A percentile compares a stretch with the other conserved stretches of the same genome.
Evolutionary conservation across 2,888 invertebrate genomes (phyloP).

Genomic region (Priocnemis perturbator): DNA sequence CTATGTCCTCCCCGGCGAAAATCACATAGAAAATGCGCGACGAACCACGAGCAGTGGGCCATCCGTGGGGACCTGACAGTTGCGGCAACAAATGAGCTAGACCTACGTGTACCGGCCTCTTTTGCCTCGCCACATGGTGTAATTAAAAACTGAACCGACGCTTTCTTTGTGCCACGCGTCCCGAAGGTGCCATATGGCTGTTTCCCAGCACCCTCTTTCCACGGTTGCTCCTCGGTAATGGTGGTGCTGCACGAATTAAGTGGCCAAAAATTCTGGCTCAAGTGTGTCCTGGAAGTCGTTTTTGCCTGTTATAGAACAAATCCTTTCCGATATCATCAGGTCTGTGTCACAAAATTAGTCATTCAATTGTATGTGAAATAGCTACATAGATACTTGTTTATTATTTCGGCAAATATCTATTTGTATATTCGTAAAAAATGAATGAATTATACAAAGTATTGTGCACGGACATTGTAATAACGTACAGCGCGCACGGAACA

Average conservation of each 20-base stretch:
- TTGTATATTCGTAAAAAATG: no score
- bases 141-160: conserved; percentile 68
- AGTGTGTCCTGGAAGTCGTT: conserved; percentile 17
- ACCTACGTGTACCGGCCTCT: conserved; percentile 37
- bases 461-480: no score
- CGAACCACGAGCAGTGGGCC: conserved; percentile 17
- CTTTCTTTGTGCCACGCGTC: conserved; percentile 67
- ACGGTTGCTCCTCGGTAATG: conserved; percentile 21
- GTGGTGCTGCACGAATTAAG: conserved; percentile 36
- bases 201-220: conserved; percentile 48
- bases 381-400: no score
- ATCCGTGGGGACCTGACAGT: conserved; percentile 60
- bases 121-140: conserved; percentile 68
- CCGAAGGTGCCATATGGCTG: conserved; percentile 64
- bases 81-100: conserved; percentile 63
- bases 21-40: conserved; percentile 43
- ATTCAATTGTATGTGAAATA: no score
- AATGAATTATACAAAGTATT: no score
- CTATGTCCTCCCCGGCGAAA: conserved; percentile 40
- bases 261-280: conserved; percentile 26
- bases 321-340: no score
- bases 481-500: no score
- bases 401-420: no score
- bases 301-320: no score
- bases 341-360: no score